Percentiles rank a stretch among this genome's conserved stretches.
phyloP scores from a whole-genome alignment of 2,888 invertebrate genomes.

The Agonopterix subpropinquella region DNA sequence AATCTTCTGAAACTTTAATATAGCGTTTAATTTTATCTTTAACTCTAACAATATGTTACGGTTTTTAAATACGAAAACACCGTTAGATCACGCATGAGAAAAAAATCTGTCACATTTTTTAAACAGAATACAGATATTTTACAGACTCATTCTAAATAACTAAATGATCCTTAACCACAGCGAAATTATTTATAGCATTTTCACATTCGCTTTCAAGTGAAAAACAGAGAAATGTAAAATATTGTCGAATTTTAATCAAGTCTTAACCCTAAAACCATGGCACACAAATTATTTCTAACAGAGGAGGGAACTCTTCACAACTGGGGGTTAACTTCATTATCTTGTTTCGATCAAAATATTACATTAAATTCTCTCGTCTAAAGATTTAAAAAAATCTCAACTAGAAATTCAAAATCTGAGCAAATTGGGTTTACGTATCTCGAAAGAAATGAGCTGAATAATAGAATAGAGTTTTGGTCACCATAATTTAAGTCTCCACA shows the following conservation, averaged over 20 bases:
- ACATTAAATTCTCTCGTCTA: slow-evolving; percentile 30
- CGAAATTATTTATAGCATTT: slow-evolving; percentile 3
- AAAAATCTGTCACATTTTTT: background rate
- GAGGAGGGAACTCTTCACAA: slow-evolving; percentile 73
- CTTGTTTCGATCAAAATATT: slow-evolving; percentile 34
- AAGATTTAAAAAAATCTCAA: slow-evolving; percentile 24
- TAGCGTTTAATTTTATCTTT: slow-evolving; percentile 32
- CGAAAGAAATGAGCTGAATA: slow-evolving; percentile 43
- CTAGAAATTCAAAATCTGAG: slow-evolving; percentile 54
- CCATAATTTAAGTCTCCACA: slow-evolving; percentile 49
- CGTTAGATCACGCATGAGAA: slow-evolving; percentile 6
- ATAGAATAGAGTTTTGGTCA: slow-evolving; percentile 49
- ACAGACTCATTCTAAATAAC: slow-evolving; percentile 1
- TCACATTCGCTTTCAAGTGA: slow-evolving; percentile 3
- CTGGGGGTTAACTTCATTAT: slow-evolving; percentile 46
- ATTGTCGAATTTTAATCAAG: slow-evolving; percentile 63
- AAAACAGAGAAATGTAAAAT: slow-evolving; percentile 34
- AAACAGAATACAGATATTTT: too few species aligned
- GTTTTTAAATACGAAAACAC: slow-evolving; percentile 16
- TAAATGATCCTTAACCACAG: slow-evolving; percentile 8
- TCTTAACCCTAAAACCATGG: slow-evolving; percentile 68
- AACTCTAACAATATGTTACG: slow-evolving; percentile 23
- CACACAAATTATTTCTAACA: slow-evolving; percentile 67
- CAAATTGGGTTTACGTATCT: slow-evolving; percentile 51
- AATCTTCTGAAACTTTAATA: slow-evolving; percentile 63